Evolutionary conservation across 2,888 invertebrate species (phyloP), one percentile per base, ranked within the genome.

Genomic region (Frankliniella fusca): DNA sequence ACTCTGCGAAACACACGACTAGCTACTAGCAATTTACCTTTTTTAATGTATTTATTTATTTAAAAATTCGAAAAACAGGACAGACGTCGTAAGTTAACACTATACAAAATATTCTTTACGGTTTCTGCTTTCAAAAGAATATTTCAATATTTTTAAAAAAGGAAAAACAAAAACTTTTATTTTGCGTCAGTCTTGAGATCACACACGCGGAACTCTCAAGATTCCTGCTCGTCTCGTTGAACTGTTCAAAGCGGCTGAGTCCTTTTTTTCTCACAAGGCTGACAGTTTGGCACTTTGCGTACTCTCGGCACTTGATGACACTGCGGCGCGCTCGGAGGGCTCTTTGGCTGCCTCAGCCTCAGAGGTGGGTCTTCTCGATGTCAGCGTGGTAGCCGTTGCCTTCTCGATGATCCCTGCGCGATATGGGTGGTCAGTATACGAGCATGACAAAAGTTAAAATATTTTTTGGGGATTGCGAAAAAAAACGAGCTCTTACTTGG

Each of bases 341-440:
- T 7, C 1, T 18, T 54, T 2, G 54, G 1, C 61, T 7, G 54
- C 54, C 54, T 20, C 15, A 54, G 10, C 48, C 48, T 80, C 80
- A 82, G 70, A 65, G 82, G 81, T 38, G 70, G 28, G 70, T 80
- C 76, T 82, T 54, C 50, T n/a, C 80, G 61, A 48, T 54, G 80
- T n/a, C 80, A 48, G 48, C 48, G 80, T 79, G 54, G 79, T 54
- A 79, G 48, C 48, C 28, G 80, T 54, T 61, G 54, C 80, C 61
- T 61, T 65, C 38, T 11, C n/a, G 61, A 7, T n/a, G 70, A 23
- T 70, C 70, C 70, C 70, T 76, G 70, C 70, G 27, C 12, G 27
- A 23, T 27, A 54, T 18, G 38, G 2, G 2, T 5, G 3, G 38
- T 38, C 38, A 38, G 5, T 38, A 38, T 38, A 38, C 38, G 38